phyloP scores from a whole-genome alignment of 2,113 vertebrate genomes.

The Ursus arctos region DNA sequence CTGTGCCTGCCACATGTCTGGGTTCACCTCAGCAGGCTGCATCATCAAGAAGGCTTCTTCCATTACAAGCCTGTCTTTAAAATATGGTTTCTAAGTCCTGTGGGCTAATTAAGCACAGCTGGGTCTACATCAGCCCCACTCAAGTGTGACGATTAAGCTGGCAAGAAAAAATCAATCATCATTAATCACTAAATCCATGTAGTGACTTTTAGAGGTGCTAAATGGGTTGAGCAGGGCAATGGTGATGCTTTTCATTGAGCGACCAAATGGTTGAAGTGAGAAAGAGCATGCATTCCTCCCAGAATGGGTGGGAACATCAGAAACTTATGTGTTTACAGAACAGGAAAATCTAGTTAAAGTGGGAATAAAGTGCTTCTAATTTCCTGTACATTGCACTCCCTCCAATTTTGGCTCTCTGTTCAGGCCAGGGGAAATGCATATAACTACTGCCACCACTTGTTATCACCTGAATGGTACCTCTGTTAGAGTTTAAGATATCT shows the following conservation, averaged over 20 bases:
- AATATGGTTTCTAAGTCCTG: conserved; percentile 76
- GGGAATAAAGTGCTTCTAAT: not conserved
- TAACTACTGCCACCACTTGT: not conserved
- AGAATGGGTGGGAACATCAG: not conserved
- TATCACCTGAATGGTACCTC: not conserved
- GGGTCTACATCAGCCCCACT: conserved; percentile 57
- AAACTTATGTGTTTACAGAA: conserved; percentile 12
- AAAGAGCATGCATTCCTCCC: not conserved
- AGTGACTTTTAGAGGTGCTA: conserved; percentile 75
- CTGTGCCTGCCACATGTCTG: not conserved
- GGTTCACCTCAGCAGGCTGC: conserved; percentile 49
- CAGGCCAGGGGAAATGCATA: not conserved
- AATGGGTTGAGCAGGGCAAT: conserved; percentile 43
- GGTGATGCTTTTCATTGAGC: conserved; percentile 37
- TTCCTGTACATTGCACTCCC: not conserved
- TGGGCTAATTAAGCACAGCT: conserved; percentile 82
- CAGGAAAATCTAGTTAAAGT: not conserved
- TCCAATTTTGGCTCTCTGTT: not conserved
- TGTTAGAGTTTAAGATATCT: conserved; percentile 47
- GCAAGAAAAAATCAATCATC: conserved; percentile 82
- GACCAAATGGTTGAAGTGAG: conserved; percentile 40
- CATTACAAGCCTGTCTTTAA: conserved; percentile 73
- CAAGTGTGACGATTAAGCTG: conserved; percentile 78
- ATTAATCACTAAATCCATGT: conserved; percentile 79
- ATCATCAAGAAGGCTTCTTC: conserved; percentile 63